Evolutionary conservation across 2,797 vertebrate species (phyloP), one percentile per base, ranked within the genome.

Genomic region (Tarsius wallacei): DNA sequence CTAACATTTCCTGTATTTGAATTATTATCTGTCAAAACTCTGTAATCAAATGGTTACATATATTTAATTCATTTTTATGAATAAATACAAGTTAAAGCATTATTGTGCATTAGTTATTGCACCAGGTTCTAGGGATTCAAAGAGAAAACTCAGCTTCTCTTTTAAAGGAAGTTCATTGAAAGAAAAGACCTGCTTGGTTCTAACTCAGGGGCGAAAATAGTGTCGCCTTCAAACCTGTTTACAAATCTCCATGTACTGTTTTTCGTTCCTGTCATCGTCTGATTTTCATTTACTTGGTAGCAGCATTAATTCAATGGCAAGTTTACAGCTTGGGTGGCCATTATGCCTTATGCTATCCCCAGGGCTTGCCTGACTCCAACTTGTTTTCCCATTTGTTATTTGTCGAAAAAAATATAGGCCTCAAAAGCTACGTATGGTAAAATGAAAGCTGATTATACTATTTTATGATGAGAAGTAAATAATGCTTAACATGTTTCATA

Each of bases 401-500:
- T 93, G 17, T 85, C 33, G 31, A 19, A 51, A 36, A 94, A 90
- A 91, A 66, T 82, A 28, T 71, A 85, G 57, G 26, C 14, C 47
- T 42, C 42, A 0, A 83, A 93, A 94, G n/a, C 47, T 74, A 55
- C 36, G 13, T 24, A 10, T 21, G 70, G 24, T 28, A 74, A 95
- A 91, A 91, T 31, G 66, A 96, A 86, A 94, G 70, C 84, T 73
- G 51, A 76, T 96, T 95, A 87, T 87, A 78, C 51, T 93, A 7
- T 93, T 89, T 93, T 78, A 82, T 87, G 83, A 78, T 71, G 80
- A 97, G 64, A 96, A 94, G 76, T 87, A 96, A 97, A 94, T 93
- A 97, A 91, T 70, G 61, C 86, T 94, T 82, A 90, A 28, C 51
- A 53, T 95, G 31, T 87, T 96, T 98, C 93, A 93, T 95, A 97